Conservation (phyloP, 2,888 invertebrate genomes). For the Priapulus caudatus region DNA sequence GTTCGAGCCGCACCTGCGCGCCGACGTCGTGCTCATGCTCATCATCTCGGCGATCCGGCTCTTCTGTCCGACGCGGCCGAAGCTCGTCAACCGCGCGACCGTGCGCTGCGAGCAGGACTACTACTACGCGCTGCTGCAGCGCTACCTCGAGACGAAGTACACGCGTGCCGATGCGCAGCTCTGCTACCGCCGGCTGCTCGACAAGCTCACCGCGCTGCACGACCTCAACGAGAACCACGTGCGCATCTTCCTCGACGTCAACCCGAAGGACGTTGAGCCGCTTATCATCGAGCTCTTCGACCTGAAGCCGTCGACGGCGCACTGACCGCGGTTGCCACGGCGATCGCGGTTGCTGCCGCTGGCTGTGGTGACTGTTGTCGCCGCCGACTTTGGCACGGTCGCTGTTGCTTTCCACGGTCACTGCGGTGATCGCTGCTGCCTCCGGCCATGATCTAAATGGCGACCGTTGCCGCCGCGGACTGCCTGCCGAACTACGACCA, state of each 20-base stretch:
- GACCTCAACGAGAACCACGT: conserved; percentile 81
- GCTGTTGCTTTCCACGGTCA: no score
- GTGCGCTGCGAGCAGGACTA: conserved; percentile 67
- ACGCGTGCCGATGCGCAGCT: conserved; percentile 61
- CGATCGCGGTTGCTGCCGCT: no score
- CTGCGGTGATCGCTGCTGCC: no score
- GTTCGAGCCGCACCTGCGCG: conserved; percentile 70
- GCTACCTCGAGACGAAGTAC: conserved; percentile 55
- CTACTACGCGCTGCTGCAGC: conserved; percentile 18
- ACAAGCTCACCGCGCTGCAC: conserved; percentile 78
- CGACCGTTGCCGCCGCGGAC: no score
- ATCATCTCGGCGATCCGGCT: conserved; percentile 80
- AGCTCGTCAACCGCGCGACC: conserved; percentile 68
- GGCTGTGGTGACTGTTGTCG: no score
- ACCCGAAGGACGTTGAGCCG: conserved; percentile 80
- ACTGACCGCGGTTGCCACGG: no score
- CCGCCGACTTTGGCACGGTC: no score
- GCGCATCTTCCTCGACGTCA: conserved; percentile 77
- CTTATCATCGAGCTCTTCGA: conserved; percentile 89
- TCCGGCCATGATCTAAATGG: no score
- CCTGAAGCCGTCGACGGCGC: conserved; percentile 48
- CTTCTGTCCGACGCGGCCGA: conserved; percentile 68
- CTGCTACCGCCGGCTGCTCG: conserved; percentile 65
- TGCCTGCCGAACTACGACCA: no score
- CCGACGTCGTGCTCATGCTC: conserved; percentile 76